Base-by-base conservation (phyloP, 2,113 vertebrate species). In the Nanger granti region DNA sequence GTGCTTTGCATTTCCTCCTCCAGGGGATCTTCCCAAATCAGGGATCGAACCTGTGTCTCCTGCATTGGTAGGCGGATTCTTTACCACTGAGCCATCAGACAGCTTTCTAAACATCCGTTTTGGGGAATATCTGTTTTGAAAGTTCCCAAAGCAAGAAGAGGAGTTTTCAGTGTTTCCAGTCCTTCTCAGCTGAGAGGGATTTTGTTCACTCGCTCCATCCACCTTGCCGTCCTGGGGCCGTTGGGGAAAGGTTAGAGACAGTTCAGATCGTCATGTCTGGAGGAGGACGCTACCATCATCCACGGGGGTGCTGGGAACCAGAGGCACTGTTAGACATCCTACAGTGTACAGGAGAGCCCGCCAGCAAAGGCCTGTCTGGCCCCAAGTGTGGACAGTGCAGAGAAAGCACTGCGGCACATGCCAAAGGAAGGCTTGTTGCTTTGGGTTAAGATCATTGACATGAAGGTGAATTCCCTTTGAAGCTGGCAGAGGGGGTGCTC, bases 221-320 rank as follows among this genome's bases (percentile, higher is more conserved):
- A 4, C 22, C 24, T 20, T 8, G 0, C 4, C 0, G 2, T 8
- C 7, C 73, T 6, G 11, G 13, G 62, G 17, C 73, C 20, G 24
- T 13, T 89, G 60, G 60, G 17, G 1, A 26, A 3, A 34, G 34
- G 20, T 13, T 10, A 13, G 59, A 52, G 41, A 34, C 26, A 24
- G 34, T 80, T 54, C 12, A 44, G 24, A 91, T 54, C 2, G 1
- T 69, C 22, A 11, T 10, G n/a, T 44, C 76, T 49, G 85, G 34
- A n/a, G 31, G n/a, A 22, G 37, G 8, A 2, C 9, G 11, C 37
- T 41, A 4, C n/a, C 37, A 5, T 44, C 41, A 7, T 29, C 20
- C 10, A 1, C 1, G 41, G 13, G 13, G 55, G 47, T 13, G 47
- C 18, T 37, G 66, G 54, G 64, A 29, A 34, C 22, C 31, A 60